Base-by-base conservation (phyloP, 2,797 vertebrate genomes). In the Sebastes reedi region DNA sequence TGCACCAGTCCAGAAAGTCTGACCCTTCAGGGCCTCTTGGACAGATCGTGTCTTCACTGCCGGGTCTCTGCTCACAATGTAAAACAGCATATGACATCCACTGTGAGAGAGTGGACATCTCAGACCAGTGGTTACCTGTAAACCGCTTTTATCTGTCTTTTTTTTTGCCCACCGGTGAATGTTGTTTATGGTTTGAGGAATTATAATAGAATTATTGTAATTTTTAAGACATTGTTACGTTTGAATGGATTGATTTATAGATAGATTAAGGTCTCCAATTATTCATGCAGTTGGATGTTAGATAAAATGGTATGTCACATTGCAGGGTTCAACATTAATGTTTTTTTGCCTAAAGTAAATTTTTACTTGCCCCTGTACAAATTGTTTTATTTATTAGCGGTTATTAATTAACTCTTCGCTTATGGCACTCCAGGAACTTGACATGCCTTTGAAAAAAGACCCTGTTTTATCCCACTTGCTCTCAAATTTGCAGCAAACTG, bases 1-100 rank as follows among this genome's bases (percentile, higher is more conserved):
- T 73, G 25, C 50, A 46, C 78, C 39, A 13, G 25, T 84, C 46
- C 13, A 14, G 68, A 68, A 71, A 46, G 50, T 61, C 29, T 64
- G 55, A 64, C 25, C 22, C 64, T 9, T 50, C n/a, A 3, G 34
- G 74, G 39, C 27, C 46, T 79, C 1, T 46, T 14, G 13, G 25
- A 75, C 61, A 75, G 54, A 76, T 61, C 0, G 1, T 2, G 54
- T 64, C 52, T 75, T 34, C 4, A 12, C 36, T 65, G 42, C 16
- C 29, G 10, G n/a, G 65, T 62, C 25, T 32, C 6, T 46, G 25
- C 36, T 56, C 12, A 50, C 46, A 59, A 9, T 60, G 25, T 56
- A 39, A 72, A 60, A 50, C 16, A 55, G 25, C 54, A 36, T 22
- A 69, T 64, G n/a, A 30, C 25, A 14, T 60, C 42, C 30, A 30